Evolutionary conservation across 2,797 vertebrate genomes (phyloP).

Genomic region (Rhinogobio ventralis): DNA sequence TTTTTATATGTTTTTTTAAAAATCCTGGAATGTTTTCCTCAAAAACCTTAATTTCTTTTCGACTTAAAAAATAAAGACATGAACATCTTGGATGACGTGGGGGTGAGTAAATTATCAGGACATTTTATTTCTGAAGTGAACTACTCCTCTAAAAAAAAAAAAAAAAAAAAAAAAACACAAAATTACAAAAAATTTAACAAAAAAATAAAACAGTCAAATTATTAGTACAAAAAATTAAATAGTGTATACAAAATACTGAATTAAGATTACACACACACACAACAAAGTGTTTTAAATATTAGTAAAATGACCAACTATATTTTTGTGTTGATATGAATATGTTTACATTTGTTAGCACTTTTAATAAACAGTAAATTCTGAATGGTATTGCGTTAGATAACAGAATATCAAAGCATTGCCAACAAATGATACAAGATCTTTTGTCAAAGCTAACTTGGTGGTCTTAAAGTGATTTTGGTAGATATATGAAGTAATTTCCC

Average conservation of each 20-base stretch:
- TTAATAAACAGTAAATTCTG: neutral
- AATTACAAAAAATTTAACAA: too few species aligned
- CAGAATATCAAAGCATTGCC: slow-evolving; percentile 14
- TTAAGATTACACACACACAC: neutral
- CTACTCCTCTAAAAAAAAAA: neutral
- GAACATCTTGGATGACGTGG: too few species aligned
- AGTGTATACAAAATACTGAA: neutral
- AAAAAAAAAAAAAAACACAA: too few species aligned
- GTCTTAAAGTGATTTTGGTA: slow-evolving; percentile 18
- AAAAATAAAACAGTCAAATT: neutral
- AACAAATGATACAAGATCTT: neutral
- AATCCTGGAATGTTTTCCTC: too few species aligned
- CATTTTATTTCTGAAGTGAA: too few species aligned
- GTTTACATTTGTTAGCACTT: neutral
- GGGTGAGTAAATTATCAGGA: too few species aligned
- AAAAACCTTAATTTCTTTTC: too few species aligned
- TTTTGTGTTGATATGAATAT: neutral
- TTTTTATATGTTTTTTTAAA: too few species aligned
- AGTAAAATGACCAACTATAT: neutral
- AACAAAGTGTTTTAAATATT: neutral
- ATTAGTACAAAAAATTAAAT: neutral
- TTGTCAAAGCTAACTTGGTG: slow-evolving; percentile 20
- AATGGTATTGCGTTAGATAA: neutral
- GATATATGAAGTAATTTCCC: slow-evolving; percentile 17
- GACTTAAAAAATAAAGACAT: too few species aligned